These are phyloP conservation scores for Gortyna flavago DNA, from an alignment of 2,888 invertebrate species.

Conservation along the genomic window DNA sequence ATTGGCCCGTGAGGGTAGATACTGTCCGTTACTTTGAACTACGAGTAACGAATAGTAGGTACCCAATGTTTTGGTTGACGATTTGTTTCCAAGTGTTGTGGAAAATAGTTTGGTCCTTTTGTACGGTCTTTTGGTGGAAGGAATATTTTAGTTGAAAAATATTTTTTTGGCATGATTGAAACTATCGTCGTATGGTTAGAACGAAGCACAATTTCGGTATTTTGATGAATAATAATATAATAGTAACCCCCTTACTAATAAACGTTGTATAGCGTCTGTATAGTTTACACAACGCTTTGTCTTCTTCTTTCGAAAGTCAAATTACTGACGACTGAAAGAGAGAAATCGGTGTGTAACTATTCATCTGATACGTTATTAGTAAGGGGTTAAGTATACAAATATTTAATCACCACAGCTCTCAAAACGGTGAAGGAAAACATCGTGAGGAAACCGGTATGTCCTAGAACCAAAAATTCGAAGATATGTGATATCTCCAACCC, in stretches of 20 bases:
- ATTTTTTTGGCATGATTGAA: neutral
- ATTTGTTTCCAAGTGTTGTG: slow-evolving; percentile 51
- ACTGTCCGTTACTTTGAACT: slow-evolving; percentile 77
- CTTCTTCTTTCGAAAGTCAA: too few species aligned
- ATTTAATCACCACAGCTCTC: neutral
- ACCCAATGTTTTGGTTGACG: slow-evolving; percentile 51
- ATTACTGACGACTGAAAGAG: too few species aligned
- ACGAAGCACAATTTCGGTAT: too few species aligned
- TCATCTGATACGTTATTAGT: too few species aligned
- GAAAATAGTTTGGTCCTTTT: slow-evolving; percentile 43
- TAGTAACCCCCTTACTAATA: too few species aligned
- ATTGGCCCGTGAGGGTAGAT: slow-evolving; percentile 78
- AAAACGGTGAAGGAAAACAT: neutral
- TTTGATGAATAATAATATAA: neutral
- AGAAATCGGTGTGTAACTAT: too few species aligned
- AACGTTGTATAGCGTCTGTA: too few species aligned
- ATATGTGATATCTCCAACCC: neutral
- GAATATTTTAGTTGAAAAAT: neutral
- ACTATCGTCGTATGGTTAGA: neutral
- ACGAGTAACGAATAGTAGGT: slow-evolving; percentile 49
- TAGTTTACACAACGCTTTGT: too few species aligned
- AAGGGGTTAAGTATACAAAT: too few species aligned
- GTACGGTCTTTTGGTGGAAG: neutral
- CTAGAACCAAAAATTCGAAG: neutral
- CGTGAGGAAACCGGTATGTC: neutral